phyloP scores from a whole-genome alignment of 1,140 invertebrate species.

The Aradophagus sp. region DNA sequence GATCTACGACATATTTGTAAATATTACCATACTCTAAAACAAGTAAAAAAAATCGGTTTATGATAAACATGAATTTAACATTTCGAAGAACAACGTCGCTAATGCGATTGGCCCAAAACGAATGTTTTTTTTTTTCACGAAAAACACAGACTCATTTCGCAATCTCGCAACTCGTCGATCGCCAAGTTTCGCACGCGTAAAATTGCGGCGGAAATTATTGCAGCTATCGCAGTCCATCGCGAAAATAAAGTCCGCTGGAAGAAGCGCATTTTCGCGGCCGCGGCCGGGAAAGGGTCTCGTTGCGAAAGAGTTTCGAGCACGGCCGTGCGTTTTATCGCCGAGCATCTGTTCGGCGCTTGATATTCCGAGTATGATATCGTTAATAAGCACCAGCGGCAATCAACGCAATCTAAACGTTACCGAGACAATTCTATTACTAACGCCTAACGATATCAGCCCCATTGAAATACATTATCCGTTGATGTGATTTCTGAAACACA shows the following conservation, averaged over 20 bases:
- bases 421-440: slow-evolving; percentile 43
- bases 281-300: neutral
- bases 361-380: slow-evolving; percentile 18
- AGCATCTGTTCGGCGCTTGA: neutral
- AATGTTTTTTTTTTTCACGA: too few species aligned
- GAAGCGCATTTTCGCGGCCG: too few species aligned
- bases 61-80: too few species aligned
- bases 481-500: slow-evolving; percentile 21
- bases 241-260: neutral
- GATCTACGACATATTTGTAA: too few species aligned
- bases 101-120: slow-evolving; percentile 12
- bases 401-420: slow-evolving; percentile 26
- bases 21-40: too few species aligned
- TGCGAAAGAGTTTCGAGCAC: neutral
- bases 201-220: slow-evolving; percentile 5
- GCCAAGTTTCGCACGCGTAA: slow-evolving; percentile 26
- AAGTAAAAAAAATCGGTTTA: too few species aligned
- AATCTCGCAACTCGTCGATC: neutral
- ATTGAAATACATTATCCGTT: slow-evolving; percentile 40
- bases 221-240: too few species aligned
- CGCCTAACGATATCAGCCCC: slow-evolving; percentile 26
- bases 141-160: too few species aligned
- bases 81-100: neutral
- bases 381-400: slow-evolving; percentile 17
- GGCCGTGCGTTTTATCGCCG: slow-evolving; percentile 20